These are phyloP conservation scores for Syrrhaptes paradoxus DNA, from an alignment of 2,113 vertebrate genomes.

Conservation along the genomic window DNA sequence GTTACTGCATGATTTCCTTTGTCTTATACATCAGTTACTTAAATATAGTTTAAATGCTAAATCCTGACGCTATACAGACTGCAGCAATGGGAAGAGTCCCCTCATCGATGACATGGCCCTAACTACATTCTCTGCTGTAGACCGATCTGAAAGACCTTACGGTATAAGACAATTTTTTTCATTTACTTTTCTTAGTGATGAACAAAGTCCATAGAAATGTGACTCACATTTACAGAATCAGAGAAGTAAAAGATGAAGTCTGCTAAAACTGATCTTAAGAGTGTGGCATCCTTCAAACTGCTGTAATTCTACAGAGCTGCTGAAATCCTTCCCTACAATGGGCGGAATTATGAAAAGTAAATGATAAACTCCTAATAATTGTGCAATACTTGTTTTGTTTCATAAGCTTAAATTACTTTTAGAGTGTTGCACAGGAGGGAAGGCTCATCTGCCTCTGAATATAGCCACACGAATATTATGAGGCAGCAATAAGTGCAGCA, in stretches of 20 bases:
- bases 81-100: not conserved
- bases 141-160: not conserved
- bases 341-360: not conserved
- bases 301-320: not conserved
- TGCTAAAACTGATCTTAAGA: not conserved
- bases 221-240: not conserved
- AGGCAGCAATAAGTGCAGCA: not conserved
- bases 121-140: not conserved
- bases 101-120: not conserved
- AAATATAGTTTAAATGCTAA: constrained; percentile 9
- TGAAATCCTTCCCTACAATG: not conserved
- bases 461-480: not conserved
- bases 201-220: not conserved
- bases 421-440: constrained; percentile 5
- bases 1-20: constrained; percentile 27
- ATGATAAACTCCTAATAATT: constrained; percentile 20
- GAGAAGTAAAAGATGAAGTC: not conserved
- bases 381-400: constrained; percentile 32
- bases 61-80: not conserved
- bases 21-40: constrained; percentile 12
- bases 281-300: not conserved
- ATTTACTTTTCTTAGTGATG: not conserved
- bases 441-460: constrained; percentile 7
- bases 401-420: constrained; percentile 39
- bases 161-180: not conserved